phyloP scores from a whole-genome alignment of 1,140 invertebrate species.

The Acromyrmex heyeri region DNA sequence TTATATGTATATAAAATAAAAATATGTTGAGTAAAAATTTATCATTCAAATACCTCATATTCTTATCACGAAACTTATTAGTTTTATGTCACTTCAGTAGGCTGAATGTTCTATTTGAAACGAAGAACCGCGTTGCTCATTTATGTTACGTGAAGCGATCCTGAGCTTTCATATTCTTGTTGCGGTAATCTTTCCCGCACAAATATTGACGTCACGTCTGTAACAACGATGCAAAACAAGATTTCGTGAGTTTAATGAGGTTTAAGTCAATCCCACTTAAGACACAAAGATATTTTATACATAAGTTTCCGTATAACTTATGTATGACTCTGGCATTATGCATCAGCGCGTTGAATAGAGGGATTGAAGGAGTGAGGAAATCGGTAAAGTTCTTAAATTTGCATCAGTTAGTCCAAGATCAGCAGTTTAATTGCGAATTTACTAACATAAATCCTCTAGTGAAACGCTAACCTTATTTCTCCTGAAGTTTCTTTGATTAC shows the following conservation, averaged over 20 bases:
- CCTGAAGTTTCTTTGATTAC: constrained; percentile 10
- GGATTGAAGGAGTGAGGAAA: neutral
- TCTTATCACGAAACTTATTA: neutral
- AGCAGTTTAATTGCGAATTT: constrained; percentile 5
- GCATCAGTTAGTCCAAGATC: neutral
- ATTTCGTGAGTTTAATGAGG: constrained; percentile 3
- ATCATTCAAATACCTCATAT: neutral
- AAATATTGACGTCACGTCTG: constrained; percentile 11
- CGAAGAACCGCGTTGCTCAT: constrained; percentile 16
- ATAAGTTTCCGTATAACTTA: neutral
- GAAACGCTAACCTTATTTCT: constrained; percentile 1
- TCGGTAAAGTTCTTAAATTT: constrained; percentile 1
- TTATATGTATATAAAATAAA: neutral
- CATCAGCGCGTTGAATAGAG: neutral
- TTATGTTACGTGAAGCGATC: neutral
- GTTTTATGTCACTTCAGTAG: neutral
- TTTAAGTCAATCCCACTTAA: constrained; percentile 34
- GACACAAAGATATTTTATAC: constrained; percentile 11
- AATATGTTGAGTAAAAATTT: neutral
- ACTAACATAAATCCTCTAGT: neutral
- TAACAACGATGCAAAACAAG: neutral
- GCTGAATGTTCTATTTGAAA: neutral
- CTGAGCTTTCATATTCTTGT: constrained; percentile 23
- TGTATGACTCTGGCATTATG: neutral
- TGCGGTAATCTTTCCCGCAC: neutral